Conservation (phyloP, 2,113 vertebrate genomes). For the Gnathonemus echidnorhynchus region DNA sequence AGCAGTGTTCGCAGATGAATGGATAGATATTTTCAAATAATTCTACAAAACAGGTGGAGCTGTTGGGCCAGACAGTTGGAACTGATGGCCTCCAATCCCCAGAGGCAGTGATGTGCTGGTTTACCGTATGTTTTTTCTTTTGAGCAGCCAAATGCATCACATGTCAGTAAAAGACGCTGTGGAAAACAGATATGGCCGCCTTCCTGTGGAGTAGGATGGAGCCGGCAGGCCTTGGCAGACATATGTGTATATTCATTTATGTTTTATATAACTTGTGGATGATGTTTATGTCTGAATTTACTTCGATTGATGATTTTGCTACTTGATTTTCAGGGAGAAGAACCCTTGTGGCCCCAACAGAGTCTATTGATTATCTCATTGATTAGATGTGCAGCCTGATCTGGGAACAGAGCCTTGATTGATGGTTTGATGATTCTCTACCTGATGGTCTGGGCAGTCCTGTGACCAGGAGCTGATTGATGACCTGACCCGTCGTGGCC, state of each 20-base stretch:
- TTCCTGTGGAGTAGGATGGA: neutral
- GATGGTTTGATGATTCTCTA: neutral
- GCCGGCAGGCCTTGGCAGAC: neutral
- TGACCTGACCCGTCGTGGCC: neutral
- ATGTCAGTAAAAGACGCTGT: neutral
- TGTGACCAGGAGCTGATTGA: neutral
- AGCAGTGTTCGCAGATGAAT: neutral
- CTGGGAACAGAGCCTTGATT: neutral
- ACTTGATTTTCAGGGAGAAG: neutral
- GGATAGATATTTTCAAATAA: conserved; percentile 2
- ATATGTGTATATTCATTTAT: neutral
- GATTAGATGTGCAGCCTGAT: neutral
- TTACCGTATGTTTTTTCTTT: neutral
- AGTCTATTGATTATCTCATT: neutral
- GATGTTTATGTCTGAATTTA: neutral
- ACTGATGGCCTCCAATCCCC: neutral
- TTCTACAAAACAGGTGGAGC: conserved; percentile 1
- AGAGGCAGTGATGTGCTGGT: neutral
- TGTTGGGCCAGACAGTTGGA: neutral
- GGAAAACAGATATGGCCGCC: neutral
- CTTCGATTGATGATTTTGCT: neutral
- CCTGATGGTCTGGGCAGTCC: neutral
- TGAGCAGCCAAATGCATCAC: neutral
- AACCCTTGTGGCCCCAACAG: neutral
- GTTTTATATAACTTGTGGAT: neutral